These are phyloP conservation scores for Tholera decimalis DNA, from an alignment of 2,888 invertebrate species.

Conservation along the genomic window DNA sequence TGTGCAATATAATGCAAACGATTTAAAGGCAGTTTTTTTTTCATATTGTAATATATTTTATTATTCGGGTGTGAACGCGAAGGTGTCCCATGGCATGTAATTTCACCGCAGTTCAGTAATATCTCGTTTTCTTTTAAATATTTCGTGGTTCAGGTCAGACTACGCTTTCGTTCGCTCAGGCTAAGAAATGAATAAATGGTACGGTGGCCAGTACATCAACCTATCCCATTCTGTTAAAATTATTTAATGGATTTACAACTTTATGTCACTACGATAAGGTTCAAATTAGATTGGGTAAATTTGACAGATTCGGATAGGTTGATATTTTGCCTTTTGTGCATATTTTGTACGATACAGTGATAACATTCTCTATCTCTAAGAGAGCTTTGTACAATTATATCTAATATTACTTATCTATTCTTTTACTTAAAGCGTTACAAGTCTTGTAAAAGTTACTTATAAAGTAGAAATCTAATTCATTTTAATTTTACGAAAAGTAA, in stretches of 20 bases:
- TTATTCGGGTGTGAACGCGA: slow-evolving; percentile 19
- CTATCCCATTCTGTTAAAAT: too few species aligned
- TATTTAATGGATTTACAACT: too few species aligned
- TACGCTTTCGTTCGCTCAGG: slow-evolving; percentile 8
- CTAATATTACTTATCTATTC: slow-evolving; percentile 55
- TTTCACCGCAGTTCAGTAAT: not conserved
- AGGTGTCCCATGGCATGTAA: slow-evolving; percentile 11
- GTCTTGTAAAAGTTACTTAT: slow-evolving; percentile 68
- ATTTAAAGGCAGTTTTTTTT: slow-evolving; percentile 11
- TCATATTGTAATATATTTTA: slow-evolving; percentile 19
- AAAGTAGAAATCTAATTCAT: slow-evolving; percentile 47
- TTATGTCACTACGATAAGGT: too few species aligned
- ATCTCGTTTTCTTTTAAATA: not conserved
- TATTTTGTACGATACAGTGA: slow-evolving; percentile 34
- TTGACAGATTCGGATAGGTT: too few species aligned
- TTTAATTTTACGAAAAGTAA: slow-evolving; percentile 41
- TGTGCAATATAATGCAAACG: not conserved
- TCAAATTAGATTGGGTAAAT: too few species aligned
- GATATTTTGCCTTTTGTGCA: too few species aligned
- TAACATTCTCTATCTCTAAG: slow-evolving; percentile 54
- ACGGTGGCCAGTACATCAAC: too few species aligned
- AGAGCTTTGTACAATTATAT: slow-evolving; percentile 63
- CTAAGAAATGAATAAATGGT: slow-evolving; percentile 23
- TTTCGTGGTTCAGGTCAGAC: not conserved
- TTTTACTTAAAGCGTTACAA: slow-evolving; percentile 62